Evolutionary conservation across 2,797 vertebrate species (phyloP).

Genomic region (Nasua narica): DNA sequence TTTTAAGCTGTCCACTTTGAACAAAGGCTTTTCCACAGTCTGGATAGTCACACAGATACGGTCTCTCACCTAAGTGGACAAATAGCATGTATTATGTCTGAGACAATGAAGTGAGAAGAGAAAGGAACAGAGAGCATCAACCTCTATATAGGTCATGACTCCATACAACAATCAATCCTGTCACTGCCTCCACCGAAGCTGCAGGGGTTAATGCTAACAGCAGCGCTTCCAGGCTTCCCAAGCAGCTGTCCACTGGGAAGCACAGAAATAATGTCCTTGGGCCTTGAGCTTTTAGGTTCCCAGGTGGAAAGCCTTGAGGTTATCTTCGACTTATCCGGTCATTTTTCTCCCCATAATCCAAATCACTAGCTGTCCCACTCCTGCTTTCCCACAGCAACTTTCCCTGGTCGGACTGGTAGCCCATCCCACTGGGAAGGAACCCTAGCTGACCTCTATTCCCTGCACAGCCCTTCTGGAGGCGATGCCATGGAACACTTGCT

Average conservation of each 20-base stretch:
- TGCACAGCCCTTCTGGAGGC: background rate
- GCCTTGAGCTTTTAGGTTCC: background rate
- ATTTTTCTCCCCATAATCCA: background rate
- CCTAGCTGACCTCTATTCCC: background rate
- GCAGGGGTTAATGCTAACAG: background rate
- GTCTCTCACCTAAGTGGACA: slow-evolving; percentile 91
- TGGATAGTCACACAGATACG: slow-evolving; percentile 97
- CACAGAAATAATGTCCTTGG: background rate
- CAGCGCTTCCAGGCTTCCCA: background rate
- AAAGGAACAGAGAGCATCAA: background rate
- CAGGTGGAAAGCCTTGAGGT: background rate
- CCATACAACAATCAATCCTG: background rate
- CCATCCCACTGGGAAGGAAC: background rate
- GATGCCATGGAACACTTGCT: background rate
- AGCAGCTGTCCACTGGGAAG: background rate
- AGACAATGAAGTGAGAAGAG: background rate
- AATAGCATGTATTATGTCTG: background rate
- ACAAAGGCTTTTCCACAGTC: slow-evolving; percentile 98
- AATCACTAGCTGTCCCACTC: background rate
- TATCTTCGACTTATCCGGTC: background rate
- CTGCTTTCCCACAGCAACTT: background rate
- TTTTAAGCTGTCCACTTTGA: slow-evolving; percentile 98
- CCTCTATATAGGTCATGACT: background rate
- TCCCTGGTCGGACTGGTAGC: background rate
- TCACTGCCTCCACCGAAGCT: background rate